Evolutionary conservation across 1,140 invertebrate species (phyloP), one percentile per base, ranked within the genome.

Genomic region (Drosophila virilis): DNA sequence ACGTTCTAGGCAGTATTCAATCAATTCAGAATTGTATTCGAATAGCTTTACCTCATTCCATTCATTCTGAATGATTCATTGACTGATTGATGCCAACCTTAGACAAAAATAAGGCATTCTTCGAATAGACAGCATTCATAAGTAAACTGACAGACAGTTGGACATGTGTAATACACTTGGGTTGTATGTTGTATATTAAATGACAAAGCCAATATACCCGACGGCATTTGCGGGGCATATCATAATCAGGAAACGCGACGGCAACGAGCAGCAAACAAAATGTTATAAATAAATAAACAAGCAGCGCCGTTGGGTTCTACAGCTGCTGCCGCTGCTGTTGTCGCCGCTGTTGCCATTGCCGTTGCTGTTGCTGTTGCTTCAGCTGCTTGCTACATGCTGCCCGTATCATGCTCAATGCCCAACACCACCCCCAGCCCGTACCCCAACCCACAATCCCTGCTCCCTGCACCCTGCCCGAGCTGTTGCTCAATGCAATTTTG

Each of bases 281-380:
- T 89, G 73, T 88, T 88, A 88, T 89, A 89, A 88, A 88, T 88
- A 88, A 88, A 88, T 59, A 70, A 59, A 78, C 81, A 79, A 67
- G 68, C 77, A 43, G 37, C 13, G 60, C 35, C 50, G 50, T 55
- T 50, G 51, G 67, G 42, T 48, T 38, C 43, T 22, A 28, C 54
- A 54, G 54, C 62, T 50, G 46, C 22, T 12, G 17, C 17, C 9
- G 17, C 5, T 28, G 17, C 9, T 48, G 17, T 28, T 48, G 45
- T 4, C 22, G 45, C 10, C 10, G 45, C 12, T 48, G 45, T 17
- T 48, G 48, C n/a, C n/a, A 12, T 22, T 46, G 8, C 6, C 22
- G 48, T 22, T 46, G 8, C 6, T 46, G 8, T 22, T 46, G 45
- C 9, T 46, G 17, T 15, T 22, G 45, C 48, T 50, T 32, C 35